These are phyloP conservation scores for Hippoglossus stenolepis DNA, from an alignment of 2,113 vertebrate genomes.

Conservation along the genomic window DNA sequence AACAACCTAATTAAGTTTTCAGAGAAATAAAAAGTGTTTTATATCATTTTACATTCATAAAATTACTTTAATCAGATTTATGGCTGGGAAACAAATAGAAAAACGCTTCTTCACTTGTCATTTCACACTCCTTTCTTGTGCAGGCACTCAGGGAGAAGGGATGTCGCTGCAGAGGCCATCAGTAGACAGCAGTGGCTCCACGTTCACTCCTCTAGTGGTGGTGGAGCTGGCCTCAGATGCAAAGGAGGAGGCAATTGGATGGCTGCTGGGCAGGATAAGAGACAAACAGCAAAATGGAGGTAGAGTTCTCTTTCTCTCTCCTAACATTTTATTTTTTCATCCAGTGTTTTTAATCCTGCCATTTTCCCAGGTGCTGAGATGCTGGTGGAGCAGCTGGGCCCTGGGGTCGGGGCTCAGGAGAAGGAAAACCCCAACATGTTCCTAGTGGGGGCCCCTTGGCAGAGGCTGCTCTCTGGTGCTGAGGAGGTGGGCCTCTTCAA, in stretches of 20 bases:
- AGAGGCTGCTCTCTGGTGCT: conserved; percentile 89
- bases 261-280: conserved; percentile 89
- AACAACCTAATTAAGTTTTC: too few species aligned
- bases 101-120: neutral
- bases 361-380: conserved; percentile 88
- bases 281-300: conserved; percentile 90
- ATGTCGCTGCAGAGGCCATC: conserved; percentile 82
- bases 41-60: too few species aligned
- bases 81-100: too few species aligned
- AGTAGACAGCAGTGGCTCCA: conserved; percentile 64
- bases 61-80: too few species aligned
- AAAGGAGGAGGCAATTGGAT: conserved; percentile 87
- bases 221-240: conserved; percentile 88
- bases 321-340: neutral
- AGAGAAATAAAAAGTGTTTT: too few species aligned
- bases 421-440: conserved; percentile 86
- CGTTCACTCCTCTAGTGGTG: conserved; percentile 90
- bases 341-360: neutral
- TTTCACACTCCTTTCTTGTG: neutral
- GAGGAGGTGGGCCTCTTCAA: conserved; percentile 93
- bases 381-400: conserved; percentile 85
- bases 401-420: conserved; percentile 60
- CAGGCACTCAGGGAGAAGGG: conserved; percentile 40
- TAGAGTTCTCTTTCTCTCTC: conserved; percentile 30
- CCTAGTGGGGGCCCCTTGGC: conserved; percentile 87